Conservation (phyloP, 2,888 invertebrate species). For the Yponomeuta cagnagella region DNA sequence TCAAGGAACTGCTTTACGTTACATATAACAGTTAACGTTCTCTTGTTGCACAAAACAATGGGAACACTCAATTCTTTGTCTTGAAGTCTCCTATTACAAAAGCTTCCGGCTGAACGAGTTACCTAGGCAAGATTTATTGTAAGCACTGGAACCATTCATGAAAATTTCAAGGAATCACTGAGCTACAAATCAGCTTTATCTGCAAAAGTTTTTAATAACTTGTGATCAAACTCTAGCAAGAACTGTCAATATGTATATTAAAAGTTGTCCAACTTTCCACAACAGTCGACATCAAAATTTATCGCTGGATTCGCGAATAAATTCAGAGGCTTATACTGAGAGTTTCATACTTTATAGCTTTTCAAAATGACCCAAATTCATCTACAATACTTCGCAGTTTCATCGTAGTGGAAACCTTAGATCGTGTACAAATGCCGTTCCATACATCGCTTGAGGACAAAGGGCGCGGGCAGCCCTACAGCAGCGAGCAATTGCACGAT, state of each 20-base stretch:
- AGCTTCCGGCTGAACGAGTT: neutral
- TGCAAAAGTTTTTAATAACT: too few relatives aligned
- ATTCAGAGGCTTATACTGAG: too few relatives aligned
- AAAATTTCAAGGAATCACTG: neutral
- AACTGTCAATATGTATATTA: neutral
- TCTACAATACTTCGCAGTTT: neutral
- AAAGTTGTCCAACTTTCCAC: neutral
- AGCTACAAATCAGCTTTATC: too few relatives aligned
- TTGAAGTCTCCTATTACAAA: neutral
- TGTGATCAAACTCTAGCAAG: too few relatives aligned
- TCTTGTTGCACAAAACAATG: neutral
- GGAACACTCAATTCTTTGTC: neutral
- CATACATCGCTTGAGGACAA: neutral
- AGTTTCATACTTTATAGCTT: too few relatives aligned
- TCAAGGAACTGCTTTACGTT: neutral
- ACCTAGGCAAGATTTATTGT: neutral
- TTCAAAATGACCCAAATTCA: neutral
- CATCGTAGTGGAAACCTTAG: neutral
- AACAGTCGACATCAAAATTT: neutral
- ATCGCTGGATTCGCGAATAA: neutral
- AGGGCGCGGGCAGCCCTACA: conserved; percentile 7
- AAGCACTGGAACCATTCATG: neutral
- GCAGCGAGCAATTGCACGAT: neutral
- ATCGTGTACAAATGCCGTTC: neutral
- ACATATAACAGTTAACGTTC: neutral